Evolutionary conservation across 2,113 vertebrate species (phyloP), one percentile per base, ranked within the genome.

Genomic region (Hypomesus transpacificus): DNA sequence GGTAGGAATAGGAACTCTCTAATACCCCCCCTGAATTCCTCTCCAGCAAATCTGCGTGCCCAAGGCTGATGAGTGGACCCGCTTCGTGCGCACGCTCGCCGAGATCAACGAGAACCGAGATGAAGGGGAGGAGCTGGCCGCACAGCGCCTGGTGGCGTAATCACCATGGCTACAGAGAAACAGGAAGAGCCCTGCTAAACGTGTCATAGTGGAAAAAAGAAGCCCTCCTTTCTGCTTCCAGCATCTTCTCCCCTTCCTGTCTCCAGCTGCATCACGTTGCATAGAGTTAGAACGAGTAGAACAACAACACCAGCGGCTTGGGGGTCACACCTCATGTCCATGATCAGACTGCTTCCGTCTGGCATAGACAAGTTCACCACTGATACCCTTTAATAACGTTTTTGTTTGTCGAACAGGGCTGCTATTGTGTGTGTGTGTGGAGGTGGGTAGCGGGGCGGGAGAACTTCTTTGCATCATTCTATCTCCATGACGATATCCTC

Each of bases 101-200:
- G 97, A 99, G 81, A 98, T 99, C 80, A 96, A 97, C 0, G 96
- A 96, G 71, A 98, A 95, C 90, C 88, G 96, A 79, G 97, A 96
- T 0, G 97, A 99, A 1, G 97, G 94, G 0, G 97, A 99, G 57
- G 97, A 98, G 75, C 95, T 97, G 76, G 95, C 96, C 1, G 92
- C 93, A 3, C 82, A 94, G 74, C 86, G 94, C 74, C 72, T 91
- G 83, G 89, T 69, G 9, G 63, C 91, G 0, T 94, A 91, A 87
- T 54, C 22, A 69, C 67, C 65, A 8, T 58, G 52, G 52, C 21
- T n/a, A 31, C 34, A 58, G 59, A 60, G 20, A 24, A 14, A 24
- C 7, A 20, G 59, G 61, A 63, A 26, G 26, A 63, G 17, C 53
- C 3, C 9, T 21, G 11, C 57, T 21, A 7, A 22, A 59, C 54